phyloP scores from a whole-genome alignment of 2,113 vertebrate genomes.

The Oryzias celebensis region DNA sequence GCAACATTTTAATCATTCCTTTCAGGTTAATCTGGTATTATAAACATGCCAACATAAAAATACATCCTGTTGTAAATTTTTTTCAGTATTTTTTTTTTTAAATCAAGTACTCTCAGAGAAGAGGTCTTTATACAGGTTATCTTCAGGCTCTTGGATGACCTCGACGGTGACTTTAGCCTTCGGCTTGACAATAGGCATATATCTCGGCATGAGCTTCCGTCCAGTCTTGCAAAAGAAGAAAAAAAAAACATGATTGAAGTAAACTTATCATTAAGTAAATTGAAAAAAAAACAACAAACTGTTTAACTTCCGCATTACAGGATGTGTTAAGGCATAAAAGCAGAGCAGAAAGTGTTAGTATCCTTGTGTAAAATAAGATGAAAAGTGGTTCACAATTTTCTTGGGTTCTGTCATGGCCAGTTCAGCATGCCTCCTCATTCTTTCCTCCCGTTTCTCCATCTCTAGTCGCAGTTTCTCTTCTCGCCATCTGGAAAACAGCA shows the following conservation, averaged over 20 bases:
- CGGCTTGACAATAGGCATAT: constrained; percentile 58
- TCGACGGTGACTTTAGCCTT: background rate
- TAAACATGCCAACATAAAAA: background rate
- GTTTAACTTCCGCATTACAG: background rate
- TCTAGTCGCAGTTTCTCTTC: constrained; percentile 81
- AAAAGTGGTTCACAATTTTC: constrained; percentile 69
- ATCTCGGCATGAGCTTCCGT: constrained; percentile 73
- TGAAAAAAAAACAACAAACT: background rate
- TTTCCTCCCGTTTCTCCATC: constrained; percentile 79
- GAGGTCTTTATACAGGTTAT: background rate
- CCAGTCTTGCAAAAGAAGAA: constrained; percentile 69
- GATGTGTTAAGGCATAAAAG: background rate
- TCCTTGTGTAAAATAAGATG: too few relatives aligned
- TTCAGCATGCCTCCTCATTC: constrained; percentile 72
- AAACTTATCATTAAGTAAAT: background rate
- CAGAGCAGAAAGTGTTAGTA: background rate
- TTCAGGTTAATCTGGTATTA: background rate
- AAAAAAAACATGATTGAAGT: background rate
- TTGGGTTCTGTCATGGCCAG: constrained; percentile 74
- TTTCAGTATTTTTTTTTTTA: background rate
- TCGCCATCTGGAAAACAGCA: constrained; percentile 71
- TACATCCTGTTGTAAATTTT: background rate
- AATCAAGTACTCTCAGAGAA: background rate
- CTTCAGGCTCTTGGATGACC: background rate
- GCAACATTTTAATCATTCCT: background rate